Conservation (phyloP, 37 sponge, comb jelly and placozoan genomes). For the Trichoplax adhaerens region DNA sequence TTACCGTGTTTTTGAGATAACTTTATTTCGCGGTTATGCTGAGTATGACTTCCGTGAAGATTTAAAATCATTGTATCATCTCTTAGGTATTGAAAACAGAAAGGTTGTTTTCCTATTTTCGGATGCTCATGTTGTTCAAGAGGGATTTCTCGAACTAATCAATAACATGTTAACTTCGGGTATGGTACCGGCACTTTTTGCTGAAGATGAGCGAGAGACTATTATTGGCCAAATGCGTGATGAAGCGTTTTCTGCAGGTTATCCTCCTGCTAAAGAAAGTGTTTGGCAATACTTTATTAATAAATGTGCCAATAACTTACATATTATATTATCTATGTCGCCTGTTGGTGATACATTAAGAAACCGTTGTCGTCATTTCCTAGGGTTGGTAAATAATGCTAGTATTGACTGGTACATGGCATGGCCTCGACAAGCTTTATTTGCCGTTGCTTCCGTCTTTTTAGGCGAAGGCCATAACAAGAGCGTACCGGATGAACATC, state of each 20-base stretch:
- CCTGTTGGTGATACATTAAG: slow-evolving; percentile 87
- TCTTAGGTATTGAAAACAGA: slow-evolving; percentile 90
- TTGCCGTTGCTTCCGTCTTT: slow-evolving; percentile 89
- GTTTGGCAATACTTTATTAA: slow-evolving; percentile 84
- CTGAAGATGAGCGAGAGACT: slow-evolving; percentile 93
- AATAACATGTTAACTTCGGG: slow-evolving; percentile 99
- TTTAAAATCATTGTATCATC: slow-evolving; percentile 83
- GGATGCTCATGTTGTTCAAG: slow-evolving; percentile 97
- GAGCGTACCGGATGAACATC: slow-evolving; percentile 55
- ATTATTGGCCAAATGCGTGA: slow-evolving; percentile 76
- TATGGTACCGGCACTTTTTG: slow-evolving; percentile 93
- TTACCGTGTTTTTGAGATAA: slow-evolving; percentile 80
- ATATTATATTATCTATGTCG: slow-evolving; percentile 92
- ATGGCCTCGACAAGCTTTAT: slow-evolving; percentile 94
- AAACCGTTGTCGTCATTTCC: slow-evolving; percentile 94
- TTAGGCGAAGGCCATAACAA: slow-evolving; percentile 79
- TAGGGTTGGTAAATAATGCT: slow-evolving; percentile 83
- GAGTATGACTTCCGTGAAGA: slow-evolving; percentile 96
- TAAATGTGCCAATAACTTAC: slow-evolving; percentile 81
- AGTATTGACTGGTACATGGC: slow-evolving; percentile 99
- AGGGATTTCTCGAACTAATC: slow-evolving; percentile 93
- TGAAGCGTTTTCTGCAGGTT: slow-evolving; percentile 69
- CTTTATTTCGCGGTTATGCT: slow-evolving; percentile 86
- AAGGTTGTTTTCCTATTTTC: slow-evolving; percentile 94
- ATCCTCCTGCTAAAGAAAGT: slow-evolving; percentile 75